Base-by-base conservation (phyloP, 2,888 invertebrate genomes). In the Philaethria dido region DNA sequence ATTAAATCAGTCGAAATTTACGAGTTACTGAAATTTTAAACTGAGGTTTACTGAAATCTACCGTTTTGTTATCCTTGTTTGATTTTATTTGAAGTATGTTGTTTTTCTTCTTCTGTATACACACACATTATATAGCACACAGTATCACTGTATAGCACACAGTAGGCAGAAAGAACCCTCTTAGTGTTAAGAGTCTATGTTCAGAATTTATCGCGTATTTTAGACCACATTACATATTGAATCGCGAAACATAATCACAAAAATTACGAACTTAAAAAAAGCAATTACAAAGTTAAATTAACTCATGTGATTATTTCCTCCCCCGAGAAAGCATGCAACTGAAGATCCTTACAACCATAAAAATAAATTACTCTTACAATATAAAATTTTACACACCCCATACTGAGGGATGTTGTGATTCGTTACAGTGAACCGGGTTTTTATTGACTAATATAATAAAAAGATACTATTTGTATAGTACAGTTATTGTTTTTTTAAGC, bases 371-470 rank as follows among this genome's bases (percentile, higher is more conserved):
- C 60, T 60, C 33, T 89, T 90, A 89, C 85, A 84, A 88, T 89
- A 88, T 89, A 85, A 87, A 89, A 90, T 88, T 89, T 85, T 83
- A 84, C 86, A 86, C 88, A 84, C 87, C 88, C 85, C 84, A 81
- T 82, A 83, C 83, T 81, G 80, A 77, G 88, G 88, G 89, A 85
- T 82, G 78, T 78, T 70, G 72, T 83, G 82, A 89, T 90, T 89
- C 80, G 90, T 88, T 88, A 82, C 88, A 85, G 81, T 74, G 74
- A 77, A 80, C 80, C 79, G 84, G 87, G 61, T 81, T 79, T 80
- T 83, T 88, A 87, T 87, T 88, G 85, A 61, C 55, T 64, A 36
- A 65, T 68, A 64, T 66, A 69, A 63, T 71, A 69, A 71, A 70
- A 69, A 69, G 45, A 66, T 69, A 69, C 66, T 65, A 54, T 67